Conservation (phyloP, 2,113 vertebrate genomes). For the Gopherus flavomarginatus region DNA sequence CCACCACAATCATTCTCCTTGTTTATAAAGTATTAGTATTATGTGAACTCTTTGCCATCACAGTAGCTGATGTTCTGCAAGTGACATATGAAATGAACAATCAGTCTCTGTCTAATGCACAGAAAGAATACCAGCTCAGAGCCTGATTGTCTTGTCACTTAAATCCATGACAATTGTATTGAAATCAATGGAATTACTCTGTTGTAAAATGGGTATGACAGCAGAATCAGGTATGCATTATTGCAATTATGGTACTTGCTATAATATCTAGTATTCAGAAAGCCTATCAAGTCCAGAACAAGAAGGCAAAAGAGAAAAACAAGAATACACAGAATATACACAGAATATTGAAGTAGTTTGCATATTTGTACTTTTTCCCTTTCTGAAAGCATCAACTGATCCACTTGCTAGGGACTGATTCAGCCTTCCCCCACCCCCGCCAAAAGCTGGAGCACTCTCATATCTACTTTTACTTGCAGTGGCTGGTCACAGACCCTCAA, state of each 20-base stretch:
- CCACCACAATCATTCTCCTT: background rate
- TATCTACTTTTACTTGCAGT: background rate
- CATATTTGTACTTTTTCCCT: background rate
- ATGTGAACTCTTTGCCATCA: background rate
- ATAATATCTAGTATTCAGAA: background rate
- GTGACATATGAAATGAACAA: background rate
- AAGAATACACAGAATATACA: background rate
- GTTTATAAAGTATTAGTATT: background rate
- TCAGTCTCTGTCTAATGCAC: accelerated
- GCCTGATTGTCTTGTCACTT: accelerated
- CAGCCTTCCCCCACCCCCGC: accelerated
- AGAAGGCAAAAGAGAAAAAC: background rate
- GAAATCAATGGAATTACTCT: background rate
- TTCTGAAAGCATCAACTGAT: background rate
- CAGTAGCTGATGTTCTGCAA: background rate
- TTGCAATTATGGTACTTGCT: background rate
- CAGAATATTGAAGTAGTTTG: background rate
- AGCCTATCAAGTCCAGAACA: accelerated
- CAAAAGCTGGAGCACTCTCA: background rate
- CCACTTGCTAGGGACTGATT: background rate
- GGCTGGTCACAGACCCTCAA: background rate
- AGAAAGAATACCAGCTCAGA: background rate
- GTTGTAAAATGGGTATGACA: background rate
- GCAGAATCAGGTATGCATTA: background rate
- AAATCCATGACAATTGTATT: background rate